phyloP scores from a whole-genome alignment of 2,113 vertebrate genomes.

The Grallaria varia region DNA sequence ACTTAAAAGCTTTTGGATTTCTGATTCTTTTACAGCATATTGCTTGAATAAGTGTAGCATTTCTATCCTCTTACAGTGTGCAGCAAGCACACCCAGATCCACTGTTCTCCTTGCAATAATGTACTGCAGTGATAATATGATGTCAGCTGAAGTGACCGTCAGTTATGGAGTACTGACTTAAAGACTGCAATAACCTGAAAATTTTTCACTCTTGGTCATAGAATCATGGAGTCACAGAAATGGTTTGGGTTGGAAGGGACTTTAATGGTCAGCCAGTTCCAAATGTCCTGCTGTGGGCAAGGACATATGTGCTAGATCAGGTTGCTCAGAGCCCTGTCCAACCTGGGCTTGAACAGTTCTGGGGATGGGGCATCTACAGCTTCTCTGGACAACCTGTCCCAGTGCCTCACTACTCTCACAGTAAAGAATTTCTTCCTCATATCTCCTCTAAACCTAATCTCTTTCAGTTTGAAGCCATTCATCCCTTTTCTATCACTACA shows the following conservation, averaged over 20 bases:
- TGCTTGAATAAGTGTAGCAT: not conserved
- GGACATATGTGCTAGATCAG: not conserved
- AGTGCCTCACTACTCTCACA: fast-evolving
- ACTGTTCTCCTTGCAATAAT: not conserved
- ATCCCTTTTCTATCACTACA: not conserved
- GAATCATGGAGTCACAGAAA: not conserved
- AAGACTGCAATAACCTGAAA: not conserved
- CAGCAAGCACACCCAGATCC: not conserved
- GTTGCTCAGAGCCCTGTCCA: not conserved
- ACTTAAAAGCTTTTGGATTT: not conserved
- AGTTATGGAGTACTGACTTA: not conserved
- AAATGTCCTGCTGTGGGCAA: not conserved
- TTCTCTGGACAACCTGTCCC: not conserved
- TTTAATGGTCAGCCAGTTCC: not conserved
- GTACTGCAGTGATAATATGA: not conserved
- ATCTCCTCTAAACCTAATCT: not conserved
- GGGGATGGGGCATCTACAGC: fast-evolving
- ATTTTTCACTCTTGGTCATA: not conserved
- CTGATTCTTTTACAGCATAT: not conserved
- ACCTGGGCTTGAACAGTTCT: not conserved
- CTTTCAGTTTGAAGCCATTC: not conserved
- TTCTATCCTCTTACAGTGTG: not conserved
- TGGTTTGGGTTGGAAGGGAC: not conserved
- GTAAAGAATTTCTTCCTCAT: not conserved
- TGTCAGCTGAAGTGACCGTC: not conserved